phyloP scores from a whole-genome alignment of 1,140 invertebrate species.

The Conopomorpha cramerella region DNA sequence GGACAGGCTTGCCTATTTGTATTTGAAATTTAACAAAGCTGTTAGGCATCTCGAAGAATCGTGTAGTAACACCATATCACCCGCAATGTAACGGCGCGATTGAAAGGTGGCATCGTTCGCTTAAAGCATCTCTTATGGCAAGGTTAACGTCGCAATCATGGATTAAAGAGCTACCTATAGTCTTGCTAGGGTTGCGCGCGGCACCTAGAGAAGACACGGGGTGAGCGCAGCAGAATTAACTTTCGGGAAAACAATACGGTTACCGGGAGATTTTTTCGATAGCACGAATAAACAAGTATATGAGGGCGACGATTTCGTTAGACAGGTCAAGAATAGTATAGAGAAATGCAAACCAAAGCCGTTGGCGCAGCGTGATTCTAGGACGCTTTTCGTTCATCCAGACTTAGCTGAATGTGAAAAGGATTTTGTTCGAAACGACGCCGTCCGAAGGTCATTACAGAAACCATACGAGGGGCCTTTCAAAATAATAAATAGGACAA shows the following conservation, averaged over 20 bases:
- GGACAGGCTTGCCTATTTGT: too few species aligned
- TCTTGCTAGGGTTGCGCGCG: slow-evolving; percentile 21
- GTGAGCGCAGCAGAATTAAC: slow-evolving; percentile 9
- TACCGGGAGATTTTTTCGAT: slow-evolving; percentile 8
- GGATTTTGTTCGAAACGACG: neutral
- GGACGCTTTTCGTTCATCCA: neutral
- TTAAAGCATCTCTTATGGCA: slow-evolving; percentile 23
- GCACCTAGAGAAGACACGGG: slow-evolving; percentile 6
- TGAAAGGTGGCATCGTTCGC: slow-evolving; percentile 18
- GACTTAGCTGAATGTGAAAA: neutral
- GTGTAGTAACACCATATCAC: slow-evolving; percentile 13
- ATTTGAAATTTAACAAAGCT: slow-evolving; percentile 8
- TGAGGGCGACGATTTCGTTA: neutral
- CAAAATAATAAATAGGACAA: neutral
- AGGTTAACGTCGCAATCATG: slow-evolving; percentile 5
- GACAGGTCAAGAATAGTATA: neutral
- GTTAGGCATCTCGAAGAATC: slow-evolving; percentile 8
- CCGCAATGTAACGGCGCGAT: slow-evolving; percentile 25
- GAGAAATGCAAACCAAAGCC: neutral
- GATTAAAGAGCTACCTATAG: slow-evolving; percentile 14
- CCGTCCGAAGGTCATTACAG: neutral
- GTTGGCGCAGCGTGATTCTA: neutral
- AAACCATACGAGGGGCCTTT: neutral
- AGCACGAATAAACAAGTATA: neutral
- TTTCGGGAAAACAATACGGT: slow-evolving; percentile 7